Evolutionary conservation across 1,140 invertebrate genomes (phyloP).

Genomic region (Bombus waltoni): DNA sequence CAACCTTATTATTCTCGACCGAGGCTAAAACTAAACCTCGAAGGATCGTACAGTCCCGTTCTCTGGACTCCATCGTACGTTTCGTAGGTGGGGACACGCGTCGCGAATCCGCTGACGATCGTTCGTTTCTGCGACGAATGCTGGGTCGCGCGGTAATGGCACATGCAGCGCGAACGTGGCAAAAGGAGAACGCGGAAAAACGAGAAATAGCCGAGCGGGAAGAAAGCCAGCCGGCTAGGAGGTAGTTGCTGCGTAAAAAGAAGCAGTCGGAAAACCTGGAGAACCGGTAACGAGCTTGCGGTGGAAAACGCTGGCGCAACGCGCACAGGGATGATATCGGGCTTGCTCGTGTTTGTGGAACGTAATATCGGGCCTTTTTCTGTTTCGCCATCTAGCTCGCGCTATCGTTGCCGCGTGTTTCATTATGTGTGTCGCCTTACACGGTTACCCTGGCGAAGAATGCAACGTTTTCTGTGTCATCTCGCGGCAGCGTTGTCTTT

Average conservation of each 20-base stretch:
- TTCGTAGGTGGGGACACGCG: not conserved
- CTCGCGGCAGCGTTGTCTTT: slow-evolving; percentile 12
- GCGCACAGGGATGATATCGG: not conserved
- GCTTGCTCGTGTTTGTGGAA: slow-evolving; percentile 49
- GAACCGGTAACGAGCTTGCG: slow-evolving; percentile 65
- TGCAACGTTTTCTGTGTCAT: slow-evolving; percentile 26
- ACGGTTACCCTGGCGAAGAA: slow-evolving; percentile 4
- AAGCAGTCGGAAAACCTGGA: slow-evolving; percentile 59
- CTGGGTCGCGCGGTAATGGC: slow-evolving; percentile 5
- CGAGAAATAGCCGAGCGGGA: not conserved
- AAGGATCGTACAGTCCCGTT: not conserved
- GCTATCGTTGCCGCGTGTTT: not conserved
- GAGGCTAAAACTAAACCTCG: not conserved
- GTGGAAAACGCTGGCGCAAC: slow-evolving; percentile 36
- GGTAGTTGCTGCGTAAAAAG: slow-evolving; percentile 25
- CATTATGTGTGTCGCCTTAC: slow-evolving; percentile 17
- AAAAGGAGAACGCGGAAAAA: not conserved
- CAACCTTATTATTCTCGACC: not conserved
- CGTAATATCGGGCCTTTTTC: slow-evolving; percentile 27
- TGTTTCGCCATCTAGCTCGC: not conserved
- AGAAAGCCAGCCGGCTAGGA: not conserved
- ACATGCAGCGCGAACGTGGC: not conserved
- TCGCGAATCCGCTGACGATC: slow-evolving; percentile 6
- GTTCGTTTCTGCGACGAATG: not conserved
- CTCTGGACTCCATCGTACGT: not conserved